Percentiles rank a stretch among this genome's conserved stretches.
These are phyloP conservation scores for Andricus quercusramuli DNA, from an alignment of 2,888 invertebrate genomes.

Conservation along the genomic window DNA sequence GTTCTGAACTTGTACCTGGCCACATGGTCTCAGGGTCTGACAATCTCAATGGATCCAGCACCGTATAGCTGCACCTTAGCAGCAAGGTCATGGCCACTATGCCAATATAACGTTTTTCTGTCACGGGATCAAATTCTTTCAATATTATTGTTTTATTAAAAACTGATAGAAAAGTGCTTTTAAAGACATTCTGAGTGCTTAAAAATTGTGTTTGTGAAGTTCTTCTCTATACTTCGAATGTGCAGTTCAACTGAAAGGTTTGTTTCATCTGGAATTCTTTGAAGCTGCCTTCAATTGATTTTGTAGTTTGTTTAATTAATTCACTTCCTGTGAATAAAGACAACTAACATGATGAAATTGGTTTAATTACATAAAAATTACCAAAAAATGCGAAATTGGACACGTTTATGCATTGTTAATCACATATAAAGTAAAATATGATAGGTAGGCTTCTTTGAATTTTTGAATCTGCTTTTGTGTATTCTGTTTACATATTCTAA, in stretches of 20 bases:
- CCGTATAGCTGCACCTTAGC: constrained; percentile 44
- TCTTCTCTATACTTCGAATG: background rate
- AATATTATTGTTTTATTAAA: constrained; percentile 18
- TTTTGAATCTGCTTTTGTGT: background rate
- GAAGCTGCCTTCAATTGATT: background rate
- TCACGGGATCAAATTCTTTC: background rate
- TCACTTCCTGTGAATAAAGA: no score
- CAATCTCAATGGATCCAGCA: constrained; percentile 68
- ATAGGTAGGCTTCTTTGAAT: background rate
- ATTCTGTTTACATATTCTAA: constrained; percentile 20
- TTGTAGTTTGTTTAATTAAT: no score
- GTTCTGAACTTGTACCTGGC: constrained; percentile 59
- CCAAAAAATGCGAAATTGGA: background rate
- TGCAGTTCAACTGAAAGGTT: background rate
- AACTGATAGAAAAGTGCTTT: constrained; percentile 14
- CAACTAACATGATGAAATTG: no score
- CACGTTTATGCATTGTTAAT: background rate
- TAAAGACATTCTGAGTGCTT: background rate
- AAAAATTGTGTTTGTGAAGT: constrained; percentile 13
- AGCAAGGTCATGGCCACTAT: constrained; percentile 70
- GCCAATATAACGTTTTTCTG: background rate
- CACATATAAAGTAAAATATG: background rate
- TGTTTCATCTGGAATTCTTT: background rate
- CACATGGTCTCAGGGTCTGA: constrained; percentile 58
- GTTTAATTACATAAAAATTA: background rate